A percentile compares a stretch with the other conserved stretches of the same genome.
Evolutionary conservation across 2,797 vertebrate genomes (phyloP).

Genomic region (Liasis olivaceus): DNA sequence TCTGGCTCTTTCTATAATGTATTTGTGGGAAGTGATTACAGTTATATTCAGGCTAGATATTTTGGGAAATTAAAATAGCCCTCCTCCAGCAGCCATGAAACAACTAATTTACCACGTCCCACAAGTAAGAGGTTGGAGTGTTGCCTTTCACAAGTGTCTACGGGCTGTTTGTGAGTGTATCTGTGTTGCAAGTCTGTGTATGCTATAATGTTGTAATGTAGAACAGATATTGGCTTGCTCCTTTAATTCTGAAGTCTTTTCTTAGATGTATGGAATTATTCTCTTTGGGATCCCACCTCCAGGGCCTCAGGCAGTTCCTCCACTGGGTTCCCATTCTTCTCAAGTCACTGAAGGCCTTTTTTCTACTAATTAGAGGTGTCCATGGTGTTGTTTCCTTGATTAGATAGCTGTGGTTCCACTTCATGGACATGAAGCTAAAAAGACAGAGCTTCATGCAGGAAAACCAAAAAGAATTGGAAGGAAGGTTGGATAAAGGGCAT

Average conservation of each 20-base stretch:
- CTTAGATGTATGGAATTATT: neutral
- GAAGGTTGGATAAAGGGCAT: neutral
- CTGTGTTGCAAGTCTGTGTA: too few species aligned
- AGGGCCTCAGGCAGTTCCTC: neutral
- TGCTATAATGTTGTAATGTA: neutral
- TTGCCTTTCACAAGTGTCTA: neutral
- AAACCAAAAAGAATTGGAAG: neutral
- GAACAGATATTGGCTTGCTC: neutral
- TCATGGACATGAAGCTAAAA: neutral
- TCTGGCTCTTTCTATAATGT: neutral
- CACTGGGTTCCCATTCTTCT: neutral
- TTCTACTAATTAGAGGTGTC: neutral
- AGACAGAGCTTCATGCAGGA: neutral
- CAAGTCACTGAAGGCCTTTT: neutral
- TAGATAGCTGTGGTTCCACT: neutral
- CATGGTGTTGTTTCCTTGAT: neutral
- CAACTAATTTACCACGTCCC: neutral
- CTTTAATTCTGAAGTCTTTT: neutral
- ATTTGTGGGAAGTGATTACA: neutral
- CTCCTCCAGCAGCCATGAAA: neutral
- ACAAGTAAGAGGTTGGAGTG: neutral
- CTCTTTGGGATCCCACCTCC: neutral
- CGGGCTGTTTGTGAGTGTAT: neutral
- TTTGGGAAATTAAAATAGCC: neutral
- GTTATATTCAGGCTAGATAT: neutral